phyloP scores from a whole-genome alignment of 2,113 vertebrate species.

The Psittacula cyanocephala region DNA sequence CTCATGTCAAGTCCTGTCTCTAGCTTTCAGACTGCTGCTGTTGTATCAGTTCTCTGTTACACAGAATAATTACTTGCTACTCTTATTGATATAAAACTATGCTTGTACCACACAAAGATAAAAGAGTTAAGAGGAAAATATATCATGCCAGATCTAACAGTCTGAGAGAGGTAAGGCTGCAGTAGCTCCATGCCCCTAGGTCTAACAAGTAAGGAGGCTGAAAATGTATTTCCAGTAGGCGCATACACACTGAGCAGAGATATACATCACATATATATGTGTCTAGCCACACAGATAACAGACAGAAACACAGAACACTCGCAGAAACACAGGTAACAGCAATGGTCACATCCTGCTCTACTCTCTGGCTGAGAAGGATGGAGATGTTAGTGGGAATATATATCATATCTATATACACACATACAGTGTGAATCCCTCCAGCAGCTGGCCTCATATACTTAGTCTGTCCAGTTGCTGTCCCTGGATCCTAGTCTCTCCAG shows the following conservation, averaged over 20 bases:
- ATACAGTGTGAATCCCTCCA: neutral
- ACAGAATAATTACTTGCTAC: neutral
- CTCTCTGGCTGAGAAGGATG: neutral
- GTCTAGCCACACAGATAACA: neutral
- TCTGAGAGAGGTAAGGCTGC: neutral
- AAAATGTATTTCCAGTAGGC: neutral
- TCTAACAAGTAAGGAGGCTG: neutral
- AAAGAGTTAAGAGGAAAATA: neutral
- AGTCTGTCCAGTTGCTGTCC: neutral
- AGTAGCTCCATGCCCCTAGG: neutral
- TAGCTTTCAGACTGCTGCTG: neutral
- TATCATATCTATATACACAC: neutral
- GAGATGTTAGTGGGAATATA: neutral
- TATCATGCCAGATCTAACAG: neutral
- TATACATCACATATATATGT: too few relatives aligned
- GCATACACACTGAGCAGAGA: neutral
- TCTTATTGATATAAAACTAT: neutral
- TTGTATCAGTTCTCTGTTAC: fast-evolving
- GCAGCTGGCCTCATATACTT: neutral
- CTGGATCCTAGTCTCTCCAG: neutral
- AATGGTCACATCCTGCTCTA: neutral
- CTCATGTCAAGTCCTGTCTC: neutral
- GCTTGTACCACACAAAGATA: neutral
- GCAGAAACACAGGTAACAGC: neutral
- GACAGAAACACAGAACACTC: neutral